Conservation (phyloP, 2,888 invertebrate genomes). For the Ophioninae sp. region DNA sequence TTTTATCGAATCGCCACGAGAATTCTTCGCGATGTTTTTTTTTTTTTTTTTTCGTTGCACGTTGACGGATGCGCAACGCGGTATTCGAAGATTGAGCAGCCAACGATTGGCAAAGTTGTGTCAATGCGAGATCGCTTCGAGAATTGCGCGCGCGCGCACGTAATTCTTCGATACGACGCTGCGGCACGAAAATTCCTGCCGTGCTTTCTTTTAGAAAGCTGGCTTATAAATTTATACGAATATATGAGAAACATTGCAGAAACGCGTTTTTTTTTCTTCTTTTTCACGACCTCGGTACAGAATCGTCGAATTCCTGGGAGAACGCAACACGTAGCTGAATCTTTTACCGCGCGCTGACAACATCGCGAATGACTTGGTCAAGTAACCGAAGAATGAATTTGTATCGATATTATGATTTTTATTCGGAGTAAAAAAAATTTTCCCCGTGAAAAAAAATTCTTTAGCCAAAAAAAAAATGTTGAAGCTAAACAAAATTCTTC, state of each 20-base stretch:
- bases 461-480: too few relatives aligned
- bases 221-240: slow-evolving; percentile 5
- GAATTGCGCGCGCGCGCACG: neutral
- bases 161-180: neutral
- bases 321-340: slow-evolving; percentile 19
- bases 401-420: too few relatives aligned
- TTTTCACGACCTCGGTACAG: neutral
- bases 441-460: too few relatives aligned
- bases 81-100: neutral
- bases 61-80: slow-evolving; percentile 1
- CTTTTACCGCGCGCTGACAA: slow-evolving; percentile 33
- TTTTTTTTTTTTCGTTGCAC: slow-evolving; percentile 9
- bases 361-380: too few relatives aligned
- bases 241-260: neutral
- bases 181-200: neutral
- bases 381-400: too few relatives aligned
- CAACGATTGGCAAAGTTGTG: slow-evolving; percentile 11
- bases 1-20: slow-evolving; percentile 45
- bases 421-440: too few relatives aligned
- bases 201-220: slow-evolving; percentile 22
- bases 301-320: slow-evolving; percentile 13
- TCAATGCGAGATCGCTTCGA: neutral
- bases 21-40: slow-evolving; percentile 9
- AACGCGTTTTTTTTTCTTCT: neutral
- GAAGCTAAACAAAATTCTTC: too few relatives aligned